Base-by-base conservation (phyloP, 2,888 invertebrate species). In the Acheta domesticus region DNA sequence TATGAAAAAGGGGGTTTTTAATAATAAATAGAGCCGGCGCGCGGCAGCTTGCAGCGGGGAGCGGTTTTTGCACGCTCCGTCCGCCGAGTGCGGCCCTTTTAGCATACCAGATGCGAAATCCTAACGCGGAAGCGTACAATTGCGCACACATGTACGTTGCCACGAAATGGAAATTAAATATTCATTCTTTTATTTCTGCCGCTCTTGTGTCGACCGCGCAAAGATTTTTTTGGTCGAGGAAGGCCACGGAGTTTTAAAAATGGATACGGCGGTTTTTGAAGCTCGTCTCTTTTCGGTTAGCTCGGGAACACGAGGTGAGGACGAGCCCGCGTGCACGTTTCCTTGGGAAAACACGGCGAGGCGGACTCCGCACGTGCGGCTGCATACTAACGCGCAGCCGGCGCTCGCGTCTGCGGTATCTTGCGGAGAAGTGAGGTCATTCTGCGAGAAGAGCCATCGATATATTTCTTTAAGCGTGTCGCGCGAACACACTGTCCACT, bases 1-100 rank as follows among this genome's bases (percentile, higher is more conserved):
- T 62, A 62, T 62, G 62, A 62, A 62, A 62, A 62, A 62, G 62
- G 62, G 62, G 62, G 62, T 62, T 62, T 62, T 62, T 62, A 62
- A 62, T 62, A 62, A 62, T 62, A 62, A 62, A 62, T 62, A 62
- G 62, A 62, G 62, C n/a, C n/a, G 62, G 62, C 62, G 62, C 4
- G 62, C 62, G n/a, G 62, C 62, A 62, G 62, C 62, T 62, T 62
- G 62, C n/a, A 19, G 62, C n/a, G 14, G n/a, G 62, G 62, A 62
- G 62, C n/a, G n/a, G 14, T 62, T 62, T 62, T 62, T n/a, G 14
- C 62, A n/a, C 14, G 62, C 62, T 4, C n/a, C 62, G 62, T 4
- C 16, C n/a, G 62, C 62, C 62, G 62, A 14, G 16, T n/a, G 16
- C 16, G 16, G 14, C 16, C 62, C 16, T 62, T 62, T 62, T 62